Evolutionary conservation across 2,888 invertebrate species (phyloP).

Genomic region (Heliconius aoede): DNA sequence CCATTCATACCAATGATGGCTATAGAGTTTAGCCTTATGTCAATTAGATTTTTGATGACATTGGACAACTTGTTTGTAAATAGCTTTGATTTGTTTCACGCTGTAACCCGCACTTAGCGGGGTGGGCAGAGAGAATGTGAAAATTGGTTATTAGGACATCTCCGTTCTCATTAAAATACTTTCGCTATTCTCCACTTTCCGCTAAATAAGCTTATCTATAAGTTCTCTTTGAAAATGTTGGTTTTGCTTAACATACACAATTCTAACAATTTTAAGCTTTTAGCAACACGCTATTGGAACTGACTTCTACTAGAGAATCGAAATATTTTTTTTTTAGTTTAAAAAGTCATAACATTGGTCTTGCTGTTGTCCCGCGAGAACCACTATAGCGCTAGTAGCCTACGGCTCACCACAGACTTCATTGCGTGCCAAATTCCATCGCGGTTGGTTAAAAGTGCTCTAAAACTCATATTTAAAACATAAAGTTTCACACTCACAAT

Average conservation of each 20-base stretch:
- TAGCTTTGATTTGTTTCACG: too few relatives aligned
- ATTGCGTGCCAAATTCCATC: background rate
- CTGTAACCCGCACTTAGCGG: too few relatives aligned
- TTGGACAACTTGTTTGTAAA: background rate
- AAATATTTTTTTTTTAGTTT: background rate
- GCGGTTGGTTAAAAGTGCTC: background rate
- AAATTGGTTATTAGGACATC: too few relatives aligned
- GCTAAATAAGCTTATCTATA: too few relatives aligned
- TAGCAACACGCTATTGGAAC: background rate
- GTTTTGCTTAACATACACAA: background rate
- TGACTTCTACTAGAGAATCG: background rate
- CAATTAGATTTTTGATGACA: conserved; percentile 45
- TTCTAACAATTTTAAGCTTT: background rate
- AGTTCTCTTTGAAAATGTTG: background rate
- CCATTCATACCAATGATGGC: conserved; percentile 71
- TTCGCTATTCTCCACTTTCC: too few relatives aligned
- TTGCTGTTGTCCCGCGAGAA: background rate
- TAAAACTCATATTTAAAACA: background rate
- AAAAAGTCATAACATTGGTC: background rate
- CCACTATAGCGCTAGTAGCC: background rate
- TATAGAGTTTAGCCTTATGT: conserved; percentile 65
- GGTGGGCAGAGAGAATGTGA: too few relatives aligned
- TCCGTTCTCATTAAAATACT: too few relatives aligned
- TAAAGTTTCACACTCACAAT: background rate
- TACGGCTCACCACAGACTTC: background rate